Evolutionary conservation across 2,113 vertebrate species (phyloP).

Genomic region (Elanus axillaris): DNA sequence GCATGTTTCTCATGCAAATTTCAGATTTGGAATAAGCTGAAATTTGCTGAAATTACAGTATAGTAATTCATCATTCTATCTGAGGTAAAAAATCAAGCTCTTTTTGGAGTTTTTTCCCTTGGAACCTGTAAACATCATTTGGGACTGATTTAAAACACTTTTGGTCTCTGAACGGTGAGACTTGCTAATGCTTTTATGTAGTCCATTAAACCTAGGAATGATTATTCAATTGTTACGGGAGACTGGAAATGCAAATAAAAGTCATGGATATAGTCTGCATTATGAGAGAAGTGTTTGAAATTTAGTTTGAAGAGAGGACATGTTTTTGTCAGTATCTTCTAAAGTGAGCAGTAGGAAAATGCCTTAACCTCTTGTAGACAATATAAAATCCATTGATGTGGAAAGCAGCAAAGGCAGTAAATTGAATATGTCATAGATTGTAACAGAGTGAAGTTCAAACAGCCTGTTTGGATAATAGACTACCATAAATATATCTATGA

Average conservation of each 20-base stretch:
- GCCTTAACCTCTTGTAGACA: conserved; percentile 13
- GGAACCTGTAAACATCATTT: not conserved
- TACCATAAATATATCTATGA: conserved; percentile 38
- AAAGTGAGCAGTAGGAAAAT: conserved; percentile 1
- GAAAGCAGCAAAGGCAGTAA: conserved; percentile 49
- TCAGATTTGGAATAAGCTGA: not conserved
- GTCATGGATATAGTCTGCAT: not conserved
- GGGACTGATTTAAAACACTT: not conserved
- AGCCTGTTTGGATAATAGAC: conserved; percentile 40
- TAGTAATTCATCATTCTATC: not conserved
- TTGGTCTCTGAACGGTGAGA: not conserved
- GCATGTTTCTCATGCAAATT: not conserved
- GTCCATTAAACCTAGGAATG: not conserved
- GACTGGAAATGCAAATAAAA: conserved; percentile 3
- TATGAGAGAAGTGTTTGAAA: not conserved
- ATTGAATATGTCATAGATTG: conserved; percentile 48
- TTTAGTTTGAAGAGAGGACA: not conserved
- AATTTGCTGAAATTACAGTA: not conserved
- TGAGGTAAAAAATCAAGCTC: not conserved
- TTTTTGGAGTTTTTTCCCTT: not conserved
- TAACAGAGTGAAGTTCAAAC: conserved; percentile 49
- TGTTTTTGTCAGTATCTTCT: conserved; percentile 19
- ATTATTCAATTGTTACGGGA: not conserved
- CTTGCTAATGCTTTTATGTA: not conserved
- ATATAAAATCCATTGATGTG: conserved; percentile 42